A percentile compares a stretch with the other conserved stretches of the same genome.
phyloP scores from a whole-genome alignment of 2,888 invertebrate species.

The Timandra comae region DNA sequence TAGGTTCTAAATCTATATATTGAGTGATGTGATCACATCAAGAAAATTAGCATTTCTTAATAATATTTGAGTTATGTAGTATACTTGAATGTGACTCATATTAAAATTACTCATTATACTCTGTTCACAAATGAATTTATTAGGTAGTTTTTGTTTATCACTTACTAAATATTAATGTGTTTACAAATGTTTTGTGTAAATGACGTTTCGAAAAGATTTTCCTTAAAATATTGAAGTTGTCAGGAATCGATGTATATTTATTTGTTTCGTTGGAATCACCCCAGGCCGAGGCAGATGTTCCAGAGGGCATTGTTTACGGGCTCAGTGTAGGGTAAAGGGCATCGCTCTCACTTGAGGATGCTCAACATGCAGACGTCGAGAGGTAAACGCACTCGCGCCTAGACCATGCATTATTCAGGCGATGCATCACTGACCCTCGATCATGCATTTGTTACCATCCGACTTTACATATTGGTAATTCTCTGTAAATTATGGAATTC shows the following conservation, averaged over 20 bases:
- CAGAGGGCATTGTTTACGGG: constrained; percentile 5
- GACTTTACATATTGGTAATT: constrained; percentile 22
- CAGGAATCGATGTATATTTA: constrained; percentile 2
- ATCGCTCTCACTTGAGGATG: constrained; percentile 33
- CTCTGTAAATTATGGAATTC: constrained; percentile 21
- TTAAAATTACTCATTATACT: too few relatives aligned
- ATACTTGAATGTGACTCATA: too few relatives aligned
- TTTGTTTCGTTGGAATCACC: constrained; percentile 11
- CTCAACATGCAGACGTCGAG: constrained; percentile 44
- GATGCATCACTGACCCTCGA: constrained; percentile 52
- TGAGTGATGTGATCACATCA: too few relatives aligned
- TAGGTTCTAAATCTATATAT: too few relatives aligned
- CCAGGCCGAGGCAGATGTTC: constrained; percentile 10
- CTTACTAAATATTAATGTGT: too few relatives aligned
- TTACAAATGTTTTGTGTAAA: too few relatives aligned
- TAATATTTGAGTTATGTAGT: too few relatives aligned
- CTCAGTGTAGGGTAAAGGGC: constrained; percentile 28
- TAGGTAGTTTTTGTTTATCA: too few relatives aligned
- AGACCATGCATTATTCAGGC: constrained; percentile 51
- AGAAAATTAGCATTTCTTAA: too few relatives aligned
- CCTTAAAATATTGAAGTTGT: neutral
- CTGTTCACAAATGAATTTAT: too few relatives aligned
- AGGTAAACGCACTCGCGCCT: constrained; percentile 57
- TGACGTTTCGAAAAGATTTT: neutral
- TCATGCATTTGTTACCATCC: constrained; percentile 25